Conservation (phyloP, 2,888 invertebrate genomes). For the Odontocolon sp. region DNA sequence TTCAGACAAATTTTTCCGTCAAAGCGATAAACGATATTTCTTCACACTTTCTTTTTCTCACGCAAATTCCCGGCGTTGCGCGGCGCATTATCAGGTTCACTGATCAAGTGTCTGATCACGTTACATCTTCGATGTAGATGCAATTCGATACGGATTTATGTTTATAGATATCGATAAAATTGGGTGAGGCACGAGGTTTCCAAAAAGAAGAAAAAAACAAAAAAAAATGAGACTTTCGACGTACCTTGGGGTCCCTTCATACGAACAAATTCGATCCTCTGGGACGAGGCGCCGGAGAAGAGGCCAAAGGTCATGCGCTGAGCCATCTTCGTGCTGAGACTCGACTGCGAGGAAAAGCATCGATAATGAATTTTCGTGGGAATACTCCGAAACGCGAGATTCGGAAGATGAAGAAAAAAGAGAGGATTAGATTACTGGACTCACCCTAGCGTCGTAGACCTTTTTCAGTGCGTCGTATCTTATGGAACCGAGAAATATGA, state of each 20-base stretch:
- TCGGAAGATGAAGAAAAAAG: not conserved
- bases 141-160: constrained; percentile 38
- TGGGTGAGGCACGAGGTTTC: too few species aligned
- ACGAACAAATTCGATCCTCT: constrained; percentile 97
- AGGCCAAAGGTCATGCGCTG: constrained; percentile 97
- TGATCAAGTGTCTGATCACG: not conserved
- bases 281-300: constrained; percentile 88
- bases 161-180: constrained; percentile 26
- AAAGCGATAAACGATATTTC: too few species aligned
- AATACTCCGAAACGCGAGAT: not conserved
- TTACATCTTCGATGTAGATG: not conserved
- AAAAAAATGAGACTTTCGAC: not conserved
- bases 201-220: too few species aligned
- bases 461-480: constrained; percentile 98
- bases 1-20: too few species aligned
- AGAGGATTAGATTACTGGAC: constrained; percentile 70
- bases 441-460: constrained; percentile 97
- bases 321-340: constrained; percentile 95
- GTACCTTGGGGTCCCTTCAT: constrained; percentile 97
- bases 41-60: too few species aligned
- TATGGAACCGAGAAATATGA: constrained; percentile 98
- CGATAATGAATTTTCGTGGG: constrained; percentile 11
- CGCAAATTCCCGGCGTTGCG: not conserved
- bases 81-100: not conserved
- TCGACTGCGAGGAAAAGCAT: constrained; percentile 88